phyloP scores from a whole-genome alignment of 2,113 vertebrate genomes.

The Phocoena sinus region DNA sequence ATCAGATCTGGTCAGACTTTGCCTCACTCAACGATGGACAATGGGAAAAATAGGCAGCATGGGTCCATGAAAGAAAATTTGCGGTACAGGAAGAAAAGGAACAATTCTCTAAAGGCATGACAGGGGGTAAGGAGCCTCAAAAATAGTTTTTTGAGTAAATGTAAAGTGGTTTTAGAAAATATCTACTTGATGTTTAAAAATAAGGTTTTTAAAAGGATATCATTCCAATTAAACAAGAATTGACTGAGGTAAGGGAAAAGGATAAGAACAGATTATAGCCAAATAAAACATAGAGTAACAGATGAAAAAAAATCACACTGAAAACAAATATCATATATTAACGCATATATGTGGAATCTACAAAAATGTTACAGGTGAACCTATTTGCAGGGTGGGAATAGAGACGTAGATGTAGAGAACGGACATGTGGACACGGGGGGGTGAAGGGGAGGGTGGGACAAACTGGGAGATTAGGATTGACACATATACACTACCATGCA shows the following conservation, averaged over 20 bases:
- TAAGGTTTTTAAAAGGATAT: neutral
- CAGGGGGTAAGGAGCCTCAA: neutral
- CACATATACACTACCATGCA: too few relatives aligned
- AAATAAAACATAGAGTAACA: neutral
- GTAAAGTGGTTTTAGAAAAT: conserved; percentile 12
- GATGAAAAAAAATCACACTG: neutral
- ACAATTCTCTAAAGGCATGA: neutral
- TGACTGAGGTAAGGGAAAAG: neutral
- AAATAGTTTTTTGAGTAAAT: neutral
- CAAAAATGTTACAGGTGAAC: too few relatives aligned
- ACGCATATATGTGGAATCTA: too few relatives aligned
- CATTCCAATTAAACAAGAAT: neutral
- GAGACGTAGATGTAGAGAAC: too few relatives aligned
- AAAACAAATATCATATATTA: too few relatives aligned
- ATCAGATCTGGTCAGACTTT: neutral
- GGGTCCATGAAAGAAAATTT: neutral
- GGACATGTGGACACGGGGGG: too few relatives aligned
- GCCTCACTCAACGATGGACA: neutral
- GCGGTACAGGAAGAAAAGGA: neutral
- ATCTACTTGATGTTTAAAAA: neutral
- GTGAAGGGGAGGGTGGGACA: too few relatives aligned
- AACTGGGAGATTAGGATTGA: too few relatives aligned
- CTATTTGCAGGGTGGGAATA: too few relatives aligned
- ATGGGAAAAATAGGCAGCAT: neutral
- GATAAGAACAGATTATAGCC: neutral